Evolutionary conservation across 2,797 vertebrate genomes (phyloP).

Genomic region (Chanos chanos): DNA sequence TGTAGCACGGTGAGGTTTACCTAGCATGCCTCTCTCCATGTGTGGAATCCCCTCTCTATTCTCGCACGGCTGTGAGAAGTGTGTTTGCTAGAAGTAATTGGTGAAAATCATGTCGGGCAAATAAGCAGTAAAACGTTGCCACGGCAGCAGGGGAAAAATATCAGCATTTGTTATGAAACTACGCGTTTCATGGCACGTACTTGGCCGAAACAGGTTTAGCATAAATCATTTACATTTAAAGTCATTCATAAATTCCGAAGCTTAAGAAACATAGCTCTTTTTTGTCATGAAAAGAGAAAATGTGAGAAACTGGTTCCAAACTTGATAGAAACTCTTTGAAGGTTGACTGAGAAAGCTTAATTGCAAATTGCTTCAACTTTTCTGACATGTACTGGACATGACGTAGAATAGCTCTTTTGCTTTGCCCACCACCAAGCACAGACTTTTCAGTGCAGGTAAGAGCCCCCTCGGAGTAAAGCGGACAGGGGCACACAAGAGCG

Average conservation of each 20-base stretch:
- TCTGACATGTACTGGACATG: no score
- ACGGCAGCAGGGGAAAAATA: constrained; percentile 29
- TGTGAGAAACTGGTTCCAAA: no score
- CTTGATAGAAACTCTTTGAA: no score
- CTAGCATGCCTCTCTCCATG: constrained; percentile 21
- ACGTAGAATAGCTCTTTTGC: no score
- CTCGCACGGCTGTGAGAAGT: constrained; percentile 28
- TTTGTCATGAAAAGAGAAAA: no score
- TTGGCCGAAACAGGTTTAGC: no score
- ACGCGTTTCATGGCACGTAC: neutral
- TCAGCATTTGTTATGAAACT: neutral
- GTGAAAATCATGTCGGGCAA: constrained; percentile 26
- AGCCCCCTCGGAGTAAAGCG: constrained; percentile 13
- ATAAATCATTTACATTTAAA: no score
- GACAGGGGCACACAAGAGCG: constrained; percentile 32
- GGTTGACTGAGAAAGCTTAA: neutral
- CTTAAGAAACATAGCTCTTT: no score
- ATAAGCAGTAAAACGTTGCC: constrained; percentile 37
- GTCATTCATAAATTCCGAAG: no score
- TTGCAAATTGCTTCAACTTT: neutral
- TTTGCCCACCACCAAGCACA: constrained; percentile 20
- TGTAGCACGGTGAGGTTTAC: constrained; percentile 32
- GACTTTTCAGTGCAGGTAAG: constrained; percentile 30
- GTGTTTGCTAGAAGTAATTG: constrained; percentile 38
- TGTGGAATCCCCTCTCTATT: constrained; percentile 25